These are phyloP conservation scores for Subacronicta megacephala DNA, from an alignment of 2,888 invertebrate genomes.

Conservation along the genomic window DNA sequence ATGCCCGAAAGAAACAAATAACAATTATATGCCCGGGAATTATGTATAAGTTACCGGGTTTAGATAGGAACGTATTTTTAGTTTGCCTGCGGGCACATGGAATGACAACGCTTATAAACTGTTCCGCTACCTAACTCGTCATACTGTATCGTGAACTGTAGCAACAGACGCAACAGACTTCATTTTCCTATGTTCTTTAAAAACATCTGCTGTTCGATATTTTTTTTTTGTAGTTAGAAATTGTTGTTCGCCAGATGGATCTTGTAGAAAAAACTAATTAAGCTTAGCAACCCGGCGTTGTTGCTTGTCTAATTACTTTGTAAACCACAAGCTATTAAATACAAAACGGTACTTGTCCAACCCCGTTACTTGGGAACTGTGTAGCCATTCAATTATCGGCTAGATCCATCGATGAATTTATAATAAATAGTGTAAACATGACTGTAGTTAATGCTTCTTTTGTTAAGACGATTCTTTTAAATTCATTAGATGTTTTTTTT, in stretches of 20 bases:
- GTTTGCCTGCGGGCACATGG: too few relatives aligned
- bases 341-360: constrained; percentile 40
- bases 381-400: constrained; percentile 16
- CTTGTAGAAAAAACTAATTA: constrained; percentile 46
- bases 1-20: too few relatives aligned
- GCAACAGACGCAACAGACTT: too few relatives aligned
- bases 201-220: background rate
- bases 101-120: too few relatives aligned
- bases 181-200: background rate
- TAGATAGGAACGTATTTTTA: too few relatives aligned
- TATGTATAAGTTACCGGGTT: too few relatives aligned
- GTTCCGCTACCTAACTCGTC: too few relatives aligned
- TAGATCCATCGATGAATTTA: background rate
- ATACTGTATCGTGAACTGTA: too few relatives aligned
- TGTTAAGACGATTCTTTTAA: background rate
- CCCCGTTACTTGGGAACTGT: constrained; percentile 28
- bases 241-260: constrained; percentile 23
- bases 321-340: constrained; percentile 45
- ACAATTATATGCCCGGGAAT: too few relatives aligned
- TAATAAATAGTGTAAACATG: background rate
- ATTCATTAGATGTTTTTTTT: too few relatives aligned
- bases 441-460: background rate
- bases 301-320: constrained; percentile 42
- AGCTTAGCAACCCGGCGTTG: constrained; percentile 27
- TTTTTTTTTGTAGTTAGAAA: constrained; percentile 1